Percentiles rank a stretch among this genome's conserved stretches.
phyloP scores from a whole-genome alignment of 2,888 invertebrate genomes.

The Helicoverpa assulta region DNA sequence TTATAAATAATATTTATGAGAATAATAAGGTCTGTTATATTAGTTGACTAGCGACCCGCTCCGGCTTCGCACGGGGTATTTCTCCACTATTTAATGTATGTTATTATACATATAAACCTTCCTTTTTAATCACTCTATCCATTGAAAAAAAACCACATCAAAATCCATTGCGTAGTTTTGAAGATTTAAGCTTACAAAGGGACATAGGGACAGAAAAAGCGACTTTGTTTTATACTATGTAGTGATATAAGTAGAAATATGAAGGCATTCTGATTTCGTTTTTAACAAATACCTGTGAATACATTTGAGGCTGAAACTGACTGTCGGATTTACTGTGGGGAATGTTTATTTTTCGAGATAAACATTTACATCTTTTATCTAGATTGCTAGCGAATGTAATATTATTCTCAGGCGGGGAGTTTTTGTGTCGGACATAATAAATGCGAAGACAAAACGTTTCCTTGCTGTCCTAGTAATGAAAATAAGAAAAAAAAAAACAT shows the following conservation, averaged over 20 bases:
- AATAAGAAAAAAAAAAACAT: constrained; percentile 27
- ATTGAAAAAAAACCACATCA: too few species aligned
- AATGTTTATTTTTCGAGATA: constrained; percentile 40
- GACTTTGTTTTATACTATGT: too few species aligned
- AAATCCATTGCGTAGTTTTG: too few species aligned
- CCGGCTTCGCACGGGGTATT: too few species aligned
- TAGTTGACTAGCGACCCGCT: too few species aligned
- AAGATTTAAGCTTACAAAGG: too few species aligned
- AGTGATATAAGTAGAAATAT: too few species aligned
- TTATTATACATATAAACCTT: too few species aligned
- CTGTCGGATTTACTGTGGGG: constrained; percentile 22
- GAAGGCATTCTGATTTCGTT: constrained; percentile 7
- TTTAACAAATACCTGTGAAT: constrained; percentile 16
- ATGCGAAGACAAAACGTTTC: constrained; percentile 50
- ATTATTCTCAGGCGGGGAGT: constrained; percentile 33
- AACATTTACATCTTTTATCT: constrained; percentile 41
- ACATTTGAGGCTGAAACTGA: constrained; percentile 31
- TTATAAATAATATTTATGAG: too few species aligned
- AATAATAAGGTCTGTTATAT: background rate
- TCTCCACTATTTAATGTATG: too few species aligned
- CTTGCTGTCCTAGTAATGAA: constrained; percentile 22
- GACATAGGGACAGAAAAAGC: too few species aligned
- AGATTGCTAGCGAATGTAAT: constrained; percentile 41
- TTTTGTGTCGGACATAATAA: constrained; percentile 39
- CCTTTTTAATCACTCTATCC: too few species aligned